Evolutionary conservation across 2,888 invertebrate species (phyloP).

Genomic region (Argynnis bischoffii): DNA sequence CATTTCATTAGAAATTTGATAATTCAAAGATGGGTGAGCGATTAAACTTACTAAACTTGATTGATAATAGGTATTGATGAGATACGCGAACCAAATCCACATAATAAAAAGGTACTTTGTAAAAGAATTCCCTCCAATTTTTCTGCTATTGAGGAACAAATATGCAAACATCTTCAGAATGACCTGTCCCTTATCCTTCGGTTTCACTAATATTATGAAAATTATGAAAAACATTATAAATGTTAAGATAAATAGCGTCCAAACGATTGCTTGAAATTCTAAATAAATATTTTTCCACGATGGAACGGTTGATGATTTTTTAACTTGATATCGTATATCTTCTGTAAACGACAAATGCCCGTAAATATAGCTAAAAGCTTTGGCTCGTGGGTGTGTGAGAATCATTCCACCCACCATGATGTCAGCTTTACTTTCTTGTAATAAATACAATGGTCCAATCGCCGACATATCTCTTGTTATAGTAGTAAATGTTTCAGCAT

Average conservation of each 20-base stretch:
- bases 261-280: slow-evolving; percentile 50
- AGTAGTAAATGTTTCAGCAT: slow-evolving; percentile 41
- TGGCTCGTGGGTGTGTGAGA: slow-evolving; percentile 43
- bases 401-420: slow-evolving; percentile 46
- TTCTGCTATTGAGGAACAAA: slow-evolving; percentile 48
- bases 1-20: slow-evolving; percentile 51
- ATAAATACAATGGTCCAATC: slow-evolving; percentile 44
- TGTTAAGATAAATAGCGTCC: slow-evolving; percentile 47
- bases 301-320: slow-evolving; percentile 45
- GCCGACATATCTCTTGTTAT: slow-evolving; percentile 44
- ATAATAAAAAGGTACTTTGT: slow-evolving; percentile 46
- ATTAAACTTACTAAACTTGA: slow-evolving; percentile 53
- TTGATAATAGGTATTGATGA: slow-evolving; percentile 53
- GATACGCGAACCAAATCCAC: slow-evolving; percentile 57
- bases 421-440: slow-evolving; percentile 46
- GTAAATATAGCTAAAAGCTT: slow-evolving; percentile 49
- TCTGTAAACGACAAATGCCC: slow-evolving; percentile 52
- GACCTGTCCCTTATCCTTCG: slow-evolving; percentile 46
- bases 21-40: slow-evolving; percentile 47
- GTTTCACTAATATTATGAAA: slow-evolving; percentile 39
- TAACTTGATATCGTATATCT: slow-evolving; percentile 52
- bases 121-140: slow-evolving; percentile 38
- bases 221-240: slow-evolving; percentile 46
- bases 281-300: slow-evolving; percentile 52
- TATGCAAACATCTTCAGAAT: slow-evolving; percentile 49